Percentiles rank a stretch among this genome's conserved stretches.
Conservation (phyloP, 2,888 invertebrate species). For the Chirona hameri region DNA sequence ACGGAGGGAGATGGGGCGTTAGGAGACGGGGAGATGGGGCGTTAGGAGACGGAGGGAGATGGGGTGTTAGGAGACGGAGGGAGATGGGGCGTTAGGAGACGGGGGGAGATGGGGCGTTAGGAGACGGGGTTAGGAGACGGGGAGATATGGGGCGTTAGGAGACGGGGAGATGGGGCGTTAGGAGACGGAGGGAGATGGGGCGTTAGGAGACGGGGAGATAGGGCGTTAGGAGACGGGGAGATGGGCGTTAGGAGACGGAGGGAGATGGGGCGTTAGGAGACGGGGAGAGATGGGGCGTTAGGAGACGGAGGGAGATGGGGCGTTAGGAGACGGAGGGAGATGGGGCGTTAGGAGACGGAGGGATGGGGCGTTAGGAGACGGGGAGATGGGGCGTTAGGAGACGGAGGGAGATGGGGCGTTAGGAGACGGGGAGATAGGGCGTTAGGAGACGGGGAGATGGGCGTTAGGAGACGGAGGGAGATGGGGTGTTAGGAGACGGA, state of each 20-base stretch:
- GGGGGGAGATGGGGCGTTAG: conserved; percentile 34
- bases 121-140: too few species aligned
- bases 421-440: too few species aligned
- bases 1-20: too few species aligned
- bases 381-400: conserved; percentile 38
- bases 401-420: conserved; percentile 39
- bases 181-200: conserved; percentile 42
- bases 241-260: conserved; percentile 42
- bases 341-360: conserved; percentile 33
- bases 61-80: too few species aligned
- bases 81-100: conserved; percentile 41
- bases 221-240: too few species aligned
- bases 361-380: too few species aligned
- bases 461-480: conserved; percentile 42
- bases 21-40: conserved; percentile 42
- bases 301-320: too few species aligned
- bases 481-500: conserved; percentile 29
- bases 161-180: too few species aligned
- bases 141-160: too few species aligned
- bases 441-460: too few species aligned
- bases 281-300: too few species aligned
- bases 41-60: conserved; percentile 34
- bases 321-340: conserved; percentile 42
- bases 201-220: conserved; percentile 34
- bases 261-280: conserved; percentile 26